phyloP scores from a whole-genome alignment of 1,140 invertebrate genomes.

The Catajapyx aquilonaris region DNA sequence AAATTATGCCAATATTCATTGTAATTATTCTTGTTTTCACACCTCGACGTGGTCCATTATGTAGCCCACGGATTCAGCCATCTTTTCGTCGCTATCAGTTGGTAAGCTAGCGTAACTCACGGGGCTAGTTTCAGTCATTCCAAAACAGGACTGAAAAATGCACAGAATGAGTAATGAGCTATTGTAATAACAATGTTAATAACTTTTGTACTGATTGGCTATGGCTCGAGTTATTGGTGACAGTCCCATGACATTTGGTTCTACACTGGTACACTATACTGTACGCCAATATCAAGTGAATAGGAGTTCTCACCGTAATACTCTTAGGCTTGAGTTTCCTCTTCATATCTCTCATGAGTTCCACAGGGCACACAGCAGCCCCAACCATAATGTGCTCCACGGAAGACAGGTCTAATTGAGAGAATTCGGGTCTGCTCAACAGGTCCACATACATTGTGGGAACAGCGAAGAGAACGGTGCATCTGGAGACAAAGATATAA shows the following conservation, averaged over 20 bases:
- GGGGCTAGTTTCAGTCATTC: conserved; percentile 69
- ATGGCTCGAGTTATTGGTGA: neutral
- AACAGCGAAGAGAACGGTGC: conserved; percentile 67
- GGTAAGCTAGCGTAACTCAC: conserved; percentile 40
- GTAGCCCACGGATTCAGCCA: conserved; percentile 58
- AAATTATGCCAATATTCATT: no score
- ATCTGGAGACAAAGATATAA: conserved; percentile 31
- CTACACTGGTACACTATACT: neutral
- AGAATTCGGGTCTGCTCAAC: conserved; percentile 22
- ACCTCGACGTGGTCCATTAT: conserved; percentile 59
- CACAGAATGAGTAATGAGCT: neutral
- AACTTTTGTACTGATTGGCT: neutral
- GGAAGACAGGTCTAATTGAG: neutral
- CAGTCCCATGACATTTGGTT: neutral
- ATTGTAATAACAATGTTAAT: neutral
- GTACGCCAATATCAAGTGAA: neutral
- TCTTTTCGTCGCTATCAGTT: conserved; percentile 38
- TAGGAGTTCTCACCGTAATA: conserved; percentile 22
- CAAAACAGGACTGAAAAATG: conserved; percentile 50
- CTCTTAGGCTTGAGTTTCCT: conserved; percentile 23
- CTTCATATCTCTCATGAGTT: conserved; percentile 40
- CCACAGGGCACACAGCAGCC: conserved; percentile 51
- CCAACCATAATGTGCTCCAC: conserved; percentile 39
- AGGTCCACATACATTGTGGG: conserved; percentile 94
- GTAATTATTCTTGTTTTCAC: no score